Conservation (phyloP, 2,797 vertebrate genomes). For the Poeciliopsis presidionis region DNA sequence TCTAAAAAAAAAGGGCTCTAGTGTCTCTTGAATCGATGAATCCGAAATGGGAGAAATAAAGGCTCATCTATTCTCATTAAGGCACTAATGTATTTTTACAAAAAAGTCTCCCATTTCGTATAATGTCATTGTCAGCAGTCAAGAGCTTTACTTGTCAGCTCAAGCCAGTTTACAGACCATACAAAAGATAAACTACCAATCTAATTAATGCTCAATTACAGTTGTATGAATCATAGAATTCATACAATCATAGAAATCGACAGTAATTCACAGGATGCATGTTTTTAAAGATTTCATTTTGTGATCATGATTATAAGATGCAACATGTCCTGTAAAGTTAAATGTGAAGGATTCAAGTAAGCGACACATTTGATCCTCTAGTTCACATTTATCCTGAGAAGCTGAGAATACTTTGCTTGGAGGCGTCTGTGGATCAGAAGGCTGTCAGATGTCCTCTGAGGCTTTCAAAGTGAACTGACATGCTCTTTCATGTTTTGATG, state of each 20-base stretch:
- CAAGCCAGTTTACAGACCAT: slow-evolving; percentile 55
- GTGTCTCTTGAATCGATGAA: slow-evolving; percentile 70
- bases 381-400: slow-evolving; percentile 82
- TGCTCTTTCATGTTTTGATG: slow-evolving; percentile 74
- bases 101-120: slow-evolving; percentile 51
- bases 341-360: slow-evolving; percentile 59
- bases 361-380: slow-evolving; percentile 81
- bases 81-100: slow-evolving; percentile 54
- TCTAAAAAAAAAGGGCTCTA: slow-evolving; percentile 42
- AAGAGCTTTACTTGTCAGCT: slow-evolving; percentile 66
- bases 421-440: slow-evolving; percentile 81
- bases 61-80: slow-evolving; percentile 52
- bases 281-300: slow-evolving; percentile 59
- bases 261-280: slow-evolving; percentile 55
- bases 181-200: slow-evolving; percentile 79
- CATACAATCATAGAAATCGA: slow-evolving; percentile 43
- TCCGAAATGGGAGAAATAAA: slow-evolving; percentile 73
- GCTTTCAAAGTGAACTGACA: slow-evolving; percentile 69
- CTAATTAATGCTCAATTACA: slow-evolving; percentile 76
- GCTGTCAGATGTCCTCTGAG: slow-evolving; percentile 84
- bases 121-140: slow-evolving; percentile 73
- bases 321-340: slow-evolving; percentile 58
- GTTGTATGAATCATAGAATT: slow-evolving; percentile 56
- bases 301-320: slow-evolving; percentile 59
- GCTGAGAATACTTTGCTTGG: slow-evolving; percentile 76